phyloP scores from a whole-genome alignment of 2,888 invertebrate species.

The Eugnorisma glareosa region DNA sequence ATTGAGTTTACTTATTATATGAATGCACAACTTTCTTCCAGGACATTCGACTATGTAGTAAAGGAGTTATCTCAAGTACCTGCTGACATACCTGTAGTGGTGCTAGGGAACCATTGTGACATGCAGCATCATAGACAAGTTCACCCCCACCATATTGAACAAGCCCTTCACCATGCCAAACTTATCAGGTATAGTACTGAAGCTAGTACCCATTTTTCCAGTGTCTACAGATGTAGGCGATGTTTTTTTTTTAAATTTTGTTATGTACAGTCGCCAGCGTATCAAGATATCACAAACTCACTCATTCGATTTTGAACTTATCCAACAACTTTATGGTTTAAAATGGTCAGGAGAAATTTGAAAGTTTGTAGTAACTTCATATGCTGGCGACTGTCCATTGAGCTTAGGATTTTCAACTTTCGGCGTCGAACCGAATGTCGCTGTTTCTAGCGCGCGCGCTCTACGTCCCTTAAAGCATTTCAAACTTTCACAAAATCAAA shows the following conservation, averaged over 20 bases:
- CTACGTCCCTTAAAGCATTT: background rate
- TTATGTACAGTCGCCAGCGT: too few relatives aligned
- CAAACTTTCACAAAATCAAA: background rate
- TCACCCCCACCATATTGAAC: constrained; percentile 88
- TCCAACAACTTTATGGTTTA: too few relatives aligned
- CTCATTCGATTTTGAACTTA: too few relatives aligned
- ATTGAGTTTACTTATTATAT: background rate
- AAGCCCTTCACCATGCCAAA: constrained; percentile 84
- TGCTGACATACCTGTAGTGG: constrained; percentile 95
- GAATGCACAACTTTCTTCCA: constrained; percentile 74
- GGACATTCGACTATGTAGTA: constrained; percentile 98
- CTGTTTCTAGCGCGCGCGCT: background rate
- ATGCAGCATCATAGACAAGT: constrained; percentile 99
- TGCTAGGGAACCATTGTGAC: constrained; percentile 98
- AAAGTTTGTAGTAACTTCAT: too few relatives aligned
- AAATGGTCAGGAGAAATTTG: too few relatives aligned
- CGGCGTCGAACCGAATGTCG: background rate
- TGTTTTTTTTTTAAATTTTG: background rate
- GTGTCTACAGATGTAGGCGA: background rate
- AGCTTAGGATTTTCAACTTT: background rate
- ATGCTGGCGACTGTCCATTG: too few relatives aligned
- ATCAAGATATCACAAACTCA: too few relatives aligned
- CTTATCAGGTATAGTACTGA: constrained; percentile 77
- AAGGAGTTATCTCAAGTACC: constrained; percentile 95
- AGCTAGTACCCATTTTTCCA: background rate